Percentiles rank a stretch among this genome's conserved stretches.
Conservation (phyloP, 2,888 invertebrate genomes). For the Agrotis segetum region DNA sequence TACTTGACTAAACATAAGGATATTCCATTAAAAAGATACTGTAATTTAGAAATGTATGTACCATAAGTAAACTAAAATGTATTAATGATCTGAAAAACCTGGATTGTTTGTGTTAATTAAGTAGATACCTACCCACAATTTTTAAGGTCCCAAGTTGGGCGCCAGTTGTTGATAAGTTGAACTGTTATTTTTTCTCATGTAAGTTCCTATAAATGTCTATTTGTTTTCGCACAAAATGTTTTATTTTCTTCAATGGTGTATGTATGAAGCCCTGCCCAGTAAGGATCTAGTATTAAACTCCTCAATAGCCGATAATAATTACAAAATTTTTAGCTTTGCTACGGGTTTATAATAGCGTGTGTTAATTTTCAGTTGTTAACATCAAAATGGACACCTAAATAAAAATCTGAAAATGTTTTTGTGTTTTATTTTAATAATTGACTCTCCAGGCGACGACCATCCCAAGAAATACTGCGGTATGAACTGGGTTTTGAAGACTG, state of each 20-base stretch:
- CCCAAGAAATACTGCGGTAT: no score
- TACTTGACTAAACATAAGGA: slow-evolving; percentile 35
- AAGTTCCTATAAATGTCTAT: slow-evolving; percentile 57
- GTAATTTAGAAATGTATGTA: slow-evolving; percentile 58
- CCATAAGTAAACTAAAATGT: slow-evolving; percentile 39
- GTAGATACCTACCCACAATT: slow-evolving; percentile 17
- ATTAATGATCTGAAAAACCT: slow-evolving; percentile 46
- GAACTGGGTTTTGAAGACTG: neutral
- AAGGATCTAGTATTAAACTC: slow-evolving; percentile 69
- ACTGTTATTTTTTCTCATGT: slow-evolving; percentile 43
- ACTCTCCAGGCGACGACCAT: no score
- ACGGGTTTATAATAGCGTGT: slow-evolving; percentile 87
- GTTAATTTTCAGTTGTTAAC: slow-evolving; percentile 86
- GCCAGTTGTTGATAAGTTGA: slow-evolving; percentile 43
- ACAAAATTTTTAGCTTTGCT: slow-evolving; percentile 87
- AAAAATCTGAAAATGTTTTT: slow-evolving; percentile 79
- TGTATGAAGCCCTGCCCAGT: slow-evolving; percentile 68
- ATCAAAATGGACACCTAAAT: slow-evolving; percentile 87
- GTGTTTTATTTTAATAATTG: slow-evolving; percentile 53
- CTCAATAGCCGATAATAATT: slow-evolving; percentile 76
- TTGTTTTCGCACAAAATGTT: slow-evolving; percentile 74
- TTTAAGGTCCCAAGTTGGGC: slow-evolving; percentile 27
- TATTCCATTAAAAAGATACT: slow-evolving; percentile 46
- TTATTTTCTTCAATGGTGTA: slow-evolving; percentile 53
- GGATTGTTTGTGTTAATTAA: slow-evolving; percentile 42